These are phyloP conservation scores for Pyxicephalus adspersus DNA, from an alignment of 2,113 vertebrate species.

Conservation along the genomic window DNA sequence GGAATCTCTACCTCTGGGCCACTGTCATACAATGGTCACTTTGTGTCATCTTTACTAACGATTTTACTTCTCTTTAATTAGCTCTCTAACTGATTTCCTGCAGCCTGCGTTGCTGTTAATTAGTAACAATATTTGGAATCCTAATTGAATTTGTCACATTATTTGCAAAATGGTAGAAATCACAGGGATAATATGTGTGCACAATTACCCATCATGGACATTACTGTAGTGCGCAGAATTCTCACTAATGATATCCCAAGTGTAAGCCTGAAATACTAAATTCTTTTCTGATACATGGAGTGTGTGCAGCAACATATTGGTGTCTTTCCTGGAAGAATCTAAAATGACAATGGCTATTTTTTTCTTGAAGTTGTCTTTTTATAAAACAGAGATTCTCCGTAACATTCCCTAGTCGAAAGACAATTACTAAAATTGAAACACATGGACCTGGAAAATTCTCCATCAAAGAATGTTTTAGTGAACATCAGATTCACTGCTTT, in stretches of 20 bases:
- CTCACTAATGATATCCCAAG: background rate
- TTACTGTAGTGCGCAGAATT: background rate
- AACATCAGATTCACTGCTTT: too few relatives aligned
- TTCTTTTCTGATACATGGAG: too few relatives aligned
- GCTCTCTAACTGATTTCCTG: background rate
- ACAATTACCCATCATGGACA: background rate
- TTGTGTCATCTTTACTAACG: background rate
- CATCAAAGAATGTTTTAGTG: too few relatives aligned
- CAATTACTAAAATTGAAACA: too few relatives aligned
- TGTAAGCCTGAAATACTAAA: too few relatives aligned
- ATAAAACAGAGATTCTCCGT: too few relatives aligned
- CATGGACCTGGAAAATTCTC: too few relatives aligned
- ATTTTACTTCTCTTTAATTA: background rate
- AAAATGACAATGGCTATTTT: too few relatives aligned
- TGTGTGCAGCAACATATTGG: too few relatives aligned
- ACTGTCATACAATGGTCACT: background rate
- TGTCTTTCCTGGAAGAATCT: too few relatives aligned
- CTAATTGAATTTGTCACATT: background rate
- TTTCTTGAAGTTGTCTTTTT: too few relatives aligned
- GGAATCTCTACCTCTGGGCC: background rate
- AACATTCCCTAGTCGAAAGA: too few relatives aligned
- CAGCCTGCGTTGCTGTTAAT: background rate
- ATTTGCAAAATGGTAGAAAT: background rate
- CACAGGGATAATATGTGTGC: background rate
- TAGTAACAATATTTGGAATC: conserved; percentile 1